phyloP scores from a whole-genome alignment of 1,140 invertebrate species.

The Leguminivora glycinivorella region DNA sequence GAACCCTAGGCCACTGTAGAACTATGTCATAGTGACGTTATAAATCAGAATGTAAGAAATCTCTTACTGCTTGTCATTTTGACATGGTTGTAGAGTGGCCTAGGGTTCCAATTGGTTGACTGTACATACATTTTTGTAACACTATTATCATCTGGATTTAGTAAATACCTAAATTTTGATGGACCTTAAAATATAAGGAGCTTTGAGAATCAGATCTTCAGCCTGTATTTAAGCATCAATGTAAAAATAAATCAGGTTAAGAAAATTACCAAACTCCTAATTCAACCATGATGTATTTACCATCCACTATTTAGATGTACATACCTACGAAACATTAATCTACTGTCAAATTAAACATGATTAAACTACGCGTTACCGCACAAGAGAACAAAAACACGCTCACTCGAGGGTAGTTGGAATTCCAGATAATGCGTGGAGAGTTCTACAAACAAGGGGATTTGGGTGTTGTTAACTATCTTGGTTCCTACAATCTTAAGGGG shows the following conservation, averaged over 20 bases:
- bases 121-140: too few species aligned
- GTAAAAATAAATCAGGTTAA: neutral
- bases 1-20: too few species aligned
- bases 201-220: too few species aligned
- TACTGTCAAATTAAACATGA: constrained; percentile 17
- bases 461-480: constrained; percentile 9
- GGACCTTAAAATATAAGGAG: too few species aligned
- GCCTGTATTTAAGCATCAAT: too few species aligned
- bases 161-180: too few species aligned
- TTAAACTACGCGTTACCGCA: constrained; percentile 18
- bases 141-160: too few species aligned
- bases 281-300: neutral
- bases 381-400: constrained; percentile 13
- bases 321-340: constrained; percentile 19
- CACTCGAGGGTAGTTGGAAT: constrained; percentile 21
- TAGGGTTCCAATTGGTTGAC: too few species aligned
- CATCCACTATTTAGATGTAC: neutral
- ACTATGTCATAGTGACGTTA: too few species aligned
- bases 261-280: neutral
- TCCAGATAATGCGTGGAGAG: constrained; percentile 26
- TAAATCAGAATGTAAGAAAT: too few species aligned
- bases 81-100: too few species aligned
- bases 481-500: constrained; percentile 4
- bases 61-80: too few species aligned
- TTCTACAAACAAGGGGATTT: constrained; percentile 20